Base-by-base conservation (phyloP, 2,797 vertebrate species). In the Gila robusta region DNA sequence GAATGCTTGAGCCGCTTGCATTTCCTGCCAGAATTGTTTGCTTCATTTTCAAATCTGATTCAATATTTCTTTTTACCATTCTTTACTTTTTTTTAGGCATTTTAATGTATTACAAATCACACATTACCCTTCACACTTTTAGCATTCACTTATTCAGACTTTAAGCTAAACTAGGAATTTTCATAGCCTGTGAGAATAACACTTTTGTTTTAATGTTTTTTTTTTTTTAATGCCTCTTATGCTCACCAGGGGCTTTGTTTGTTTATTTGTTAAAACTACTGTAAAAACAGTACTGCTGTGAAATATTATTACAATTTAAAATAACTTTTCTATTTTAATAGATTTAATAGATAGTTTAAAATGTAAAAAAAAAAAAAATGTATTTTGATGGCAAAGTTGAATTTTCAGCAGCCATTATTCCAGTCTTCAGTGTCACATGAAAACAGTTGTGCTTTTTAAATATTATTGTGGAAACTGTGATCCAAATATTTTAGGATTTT, bases 11-110 rank as follows among this genome's bases (percentile, higher is more conserved):
- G 73, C 37, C 41, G 17, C 73, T 91, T 35, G 10, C 78, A 69
- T 72, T 56, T 87, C 67, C 83, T 84, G 87, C 59, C 47, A 32
- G 52, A 86, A 81, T 84, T 80, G 84, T 84, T 62, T 77, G 26
- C 41, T 56, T 80, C 69, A 49, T 88, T 88, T 82, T 52, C 52
- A 80, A 41, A 47, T 26, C 41, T 14, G 19, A 49, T 47, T 64
- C 39, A 67, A 14, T 19, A 59, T 59, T 64, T 79, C 4, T 14
- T 32, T 21, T 28, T 49, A 1, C 49, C n/a, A 28, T 16, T 37
- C 2, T 59, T 37, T 62, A 6, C n/a, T 14, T 26, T 28, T 37
- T 19, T 41, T 49, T 52, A 49, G 17, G 7, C 11, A 10, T 67
- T 41, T 14, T 6, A 14, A 0, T 23, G n/a, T 19, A 41, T 62